Evolutionary conservation across 1,140 invertebrate species (phyloP), one percentile per base, ranked within the genome.

Genomic region (Telenomus remus): DNA sequence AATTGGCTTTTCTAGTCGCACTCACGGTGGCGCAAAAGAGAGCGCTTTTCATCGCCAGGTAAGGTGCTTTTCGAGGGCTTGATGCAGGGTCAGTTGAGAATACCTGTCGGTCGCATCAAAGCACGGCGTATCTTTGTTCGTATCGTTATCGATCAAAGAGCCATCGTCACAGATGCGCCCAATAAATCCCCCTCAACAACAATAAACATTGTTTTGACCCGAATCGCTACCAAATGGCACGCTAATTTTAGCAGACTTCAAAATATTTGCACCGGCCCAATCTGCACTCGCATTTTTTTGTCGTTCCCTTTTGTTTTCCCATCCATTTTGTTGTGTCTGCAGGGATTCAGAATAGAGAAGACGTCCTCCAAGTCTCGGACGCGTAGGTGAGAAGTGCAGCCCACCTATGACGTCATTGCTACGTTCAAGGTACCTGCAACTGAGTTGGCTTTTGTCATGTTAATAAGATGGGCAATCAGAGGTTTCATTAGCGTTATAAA

Each of bases 81-180:
- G 43, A 50, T 61, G 65, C 37, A 59, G 48, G 68, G 47, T 76
- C 50, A 70, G 59, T 76, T 14, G 43, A 13, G 16, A 14, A 53
- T 72, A 74, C 65, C 63, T 74, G 78, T 71, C 74, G 74, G 60
- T 68, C 39, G 14, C 74, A 66, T 74, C 56, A 68, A 69, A 53
- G 54, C 12, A 1, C 57, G 51, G 10, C 37, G 42, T 14, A 61
- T 65, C 55, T 57, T 70, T 53, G 65, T 53, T 60, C 53, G 13
- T 50, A 65, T 66, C 63, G 44, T 39, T 51, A 61, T 59, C 42
- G 57, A 73, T 73, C 70, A 60, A 49, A 60, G 70, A 46, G 2
- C 19, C 42, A 9, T 39, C 43, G 43, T 44, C 50, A n/a, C 55
- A 48, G 54, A 56, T 47, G 53, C 42, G 47, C 15, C 37, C n/a